These are phyloP conservation scores for Manacus vitellinus DNA, from an alignment of 2,113 vertebrate species.

Conservation along the genomic window DNA sequence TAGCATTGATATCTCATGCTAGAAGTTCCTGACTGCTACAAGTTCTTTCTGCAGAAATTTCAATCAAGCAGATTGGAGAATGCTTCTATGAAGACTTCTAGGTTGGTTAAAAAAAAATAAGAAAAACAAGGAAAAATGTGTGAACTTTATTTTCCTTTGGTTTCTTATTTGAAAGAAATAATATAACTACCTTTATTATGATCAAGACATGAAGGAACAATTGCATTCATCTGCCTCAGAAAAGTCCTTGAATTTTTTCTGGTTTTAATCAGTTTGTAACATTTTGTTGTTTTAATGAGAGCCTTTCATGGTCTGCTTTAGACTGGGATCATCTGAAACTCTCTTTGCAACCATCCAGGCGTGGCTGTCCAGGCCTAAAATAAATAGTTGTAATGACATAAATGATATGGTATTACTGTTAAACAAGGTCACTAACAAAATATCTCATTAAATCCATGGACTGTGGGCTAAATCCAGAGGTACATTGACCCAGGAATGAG, in stretches of 20 bases:
- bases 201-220: neutral
- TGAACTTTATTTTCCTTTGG: neutral
- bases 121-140: neutral
- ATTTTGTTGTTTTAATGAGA: neutral
- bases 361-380: neutral
- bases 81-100: neutral
- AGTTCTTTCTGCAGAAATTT: neutral
- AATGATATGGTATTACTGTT: neutral
- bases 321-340: neutral
- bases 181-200: neutral
- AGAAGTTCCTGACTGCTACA: neutral
- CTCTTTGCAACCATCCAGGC: neutral
- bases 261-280: neutral
- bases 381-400: neutral
- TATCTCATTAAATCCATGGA: neutral
- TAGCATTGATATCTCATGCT: neutral
- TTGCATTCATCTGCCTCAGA: neutral
- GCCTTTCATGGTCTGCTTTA: neutral
- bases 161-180: neutral
- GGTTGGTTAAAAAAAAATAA: neutral
- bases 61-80: neutral
- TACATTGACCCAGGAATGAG: neutral
- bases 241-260: neutral
- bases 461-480: slow-evolving; percentile 1
- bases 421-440: neutral